Percentiles rank a stretch among this genome's conserved stretches.
Conservation (phyloP, 2,797 vertebrate species). For the Simalia tracyae region DNA sequence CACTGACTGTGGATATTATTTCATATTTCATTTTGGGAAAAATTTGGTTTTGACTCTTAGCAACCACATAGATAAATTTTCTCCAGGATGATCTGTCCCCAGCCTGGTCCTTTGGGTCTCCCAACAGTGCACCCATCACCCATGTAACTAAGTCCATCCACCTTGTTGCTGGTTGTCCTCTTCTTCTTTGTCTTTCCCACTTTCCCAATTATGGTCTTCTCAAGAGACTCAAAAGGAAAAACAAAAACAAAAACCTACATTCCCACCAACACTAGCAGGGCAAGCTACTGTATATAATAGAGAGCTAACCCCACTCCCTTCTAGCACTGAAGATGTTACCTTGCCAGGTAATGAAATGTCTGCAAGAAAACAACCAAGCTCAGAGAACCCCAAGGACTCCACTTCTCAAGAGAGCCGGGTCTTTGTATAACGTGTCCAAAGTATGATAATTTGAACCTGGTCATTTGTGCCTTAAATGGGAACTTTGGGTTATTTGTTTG, state of each 20-base stretch:
- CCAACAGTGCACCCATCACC: not conserved
- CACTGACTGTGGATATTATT: not conserved
- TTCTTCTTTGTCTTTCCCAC: not conserved
- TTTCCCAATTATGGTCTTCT: not conserved
- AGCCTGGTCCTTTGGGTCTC: not conserved
- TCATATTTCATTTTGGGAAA: not conserved
- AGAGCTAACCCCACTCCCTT: too few species aligned
- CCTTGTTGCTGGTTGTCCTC: not conserved
- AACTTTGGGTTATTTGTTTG: not conserved
- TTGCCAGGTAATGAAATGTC: too few species aligned
- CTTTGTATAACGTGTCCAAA: not conserved
- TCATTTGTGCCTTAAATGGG: not conserved
- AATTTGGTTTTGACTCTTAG: not conserved
- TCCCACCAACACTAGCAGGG: too few species aligned
- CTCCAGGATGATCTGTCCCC: not conserved
- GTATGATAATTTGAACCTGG: not conserved
- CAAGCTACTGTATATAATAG: too few species aligned
- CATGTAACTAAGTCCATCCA: not conserved
- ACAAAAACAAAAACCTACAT: too few species aligned
- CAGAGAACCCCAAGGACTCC: too few species aligned
- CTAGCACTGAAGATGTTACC: too few species aligned
- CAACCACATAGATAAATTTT: not conserved
- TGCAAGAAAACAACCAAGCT: too few species aligned
- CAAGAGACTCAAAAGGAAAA: not conserved
- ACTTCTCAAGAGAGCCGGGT: not conserved